Evolutionary conservation across 2,113 vertebrate species (phyloP).

Genomic region (Crotalus tigris): DNA sequence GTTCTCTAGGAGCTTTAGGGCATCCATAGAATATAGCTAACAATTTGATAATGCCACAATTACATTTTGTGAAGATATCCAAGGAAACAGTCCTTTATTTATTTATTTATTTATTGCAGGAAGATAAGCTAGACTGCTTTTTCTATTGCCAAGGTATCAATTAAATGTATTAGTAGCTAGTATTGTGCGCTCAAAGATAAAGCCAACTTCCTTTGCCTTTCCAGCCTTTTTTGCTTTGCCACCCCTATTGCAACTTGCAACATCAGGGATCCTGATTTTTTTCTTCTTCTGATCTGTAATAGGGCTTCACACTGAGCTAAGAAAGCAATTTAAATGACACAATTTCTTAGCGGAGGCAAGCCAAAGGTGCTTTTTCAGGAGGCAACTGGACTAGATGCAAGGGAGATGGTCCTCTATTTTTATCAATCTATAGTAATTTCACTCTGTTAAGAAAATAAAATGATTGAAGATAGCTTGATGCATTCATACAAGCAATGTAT

Average conservation of each 20-base stretch:
- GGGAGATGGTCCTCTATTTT: neutral
- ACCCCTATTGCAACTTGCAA: neutral
- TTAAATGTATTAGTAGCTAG: neutral
- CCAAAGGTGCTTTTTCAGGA: too few species aligned
- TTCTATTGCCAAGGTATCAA: neutral
- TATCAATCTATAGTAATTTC: neutral
- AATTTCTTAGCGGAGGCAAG: neutral
- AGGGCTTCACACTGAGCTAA: conserved; percentile 6
- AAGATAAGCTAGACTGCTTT: neutral
- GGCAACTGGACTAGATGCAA: neutral
- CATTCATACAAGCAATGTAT: neutral
- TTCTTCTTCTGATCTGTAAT: neutral
- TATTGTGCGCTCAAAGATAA: neutral
- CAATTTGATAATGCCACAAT: neutral
- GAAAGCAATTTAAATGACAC: conserved; percentile 33
- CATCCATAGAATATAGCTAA: neutral
- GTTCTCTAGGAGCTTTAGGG: neutral
- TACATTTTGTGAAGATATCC: neutral
- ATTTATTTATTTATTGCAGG: neutral
- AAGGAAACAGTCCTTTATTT: neutral
- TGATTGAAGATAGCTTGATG: neutral
- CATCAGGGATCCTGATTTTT: neutral
- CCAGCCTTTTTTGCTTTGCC: neutral
- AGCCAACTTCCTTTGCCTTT: neutral
- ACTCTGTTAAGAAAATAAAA: neutral